These are phyloP conservation scores for Drosophila mercatorum DNA, from an alignment of 2,888 invertebrate genomes.

Conservation along the genomic window DNA sequence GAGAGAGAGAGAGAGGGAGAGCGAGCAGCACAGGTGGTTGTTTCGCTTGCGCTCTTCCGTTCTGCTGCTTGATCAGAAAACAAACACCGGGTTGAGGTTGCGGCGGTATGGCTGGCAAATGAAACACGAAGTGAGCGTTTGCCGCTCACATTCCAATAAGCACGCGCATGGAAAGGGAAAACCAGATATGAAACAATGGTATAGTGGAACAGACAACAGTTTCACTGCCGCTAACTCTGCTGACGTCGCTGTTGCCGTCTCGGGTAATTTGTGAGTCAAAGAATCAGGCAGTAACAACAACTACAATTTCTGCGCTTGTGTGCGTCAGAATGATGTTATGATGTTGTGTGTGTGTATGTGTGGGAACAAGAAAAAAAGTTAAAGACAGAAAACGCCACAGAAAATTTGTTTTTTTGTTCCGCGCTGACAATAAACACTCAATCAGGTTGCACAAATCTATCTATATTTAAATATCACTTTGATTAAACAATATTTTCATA, in stretches of 20 bases:
- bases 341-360: constrained; percentile 3
- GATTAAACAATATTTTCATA: constrained; percentile 14
- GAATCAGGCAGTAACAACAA: constrained; percentile 65
- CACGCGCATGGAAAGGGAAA: constrained; percentile 71
- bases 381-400: constrained; percentile 39
- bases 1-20: constrained; percentile 16
- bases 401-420: constrained; percentile 21
- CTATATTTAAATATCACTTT: constrained; percentile 1
- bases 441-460: neutral
- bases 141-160: constrained; percentile 44
- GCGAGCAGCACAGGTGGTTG: constrained; percentile 38
- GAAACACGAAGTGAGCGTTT: constrained; percentile 36
- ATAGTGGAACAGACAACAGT: constrained; percentile 74
- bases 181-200: constrained; percentile 72
- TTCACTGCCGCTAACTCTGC: constrained; percentile 57
- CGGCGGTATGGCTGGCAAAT: constrained; percentile 51
- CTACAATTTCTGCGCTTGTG: constrained; percentile 35
- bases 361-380: constrained; percentile 48
- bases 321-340: constrained; percentile 6
- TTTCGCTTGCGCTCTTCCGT: constrained; percentile 22
- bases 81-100: constrained; percentile 72
- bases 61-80: constrained; percentile 56
- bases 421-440: neutral
- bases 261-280: constrained; percentile 79
- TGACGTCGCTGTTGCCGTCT: constrained; percentile 55